phyloP scores from a whole-genome alignment of 2,113 vertebrate species.

The Cheirogaleus medius region DNA sequence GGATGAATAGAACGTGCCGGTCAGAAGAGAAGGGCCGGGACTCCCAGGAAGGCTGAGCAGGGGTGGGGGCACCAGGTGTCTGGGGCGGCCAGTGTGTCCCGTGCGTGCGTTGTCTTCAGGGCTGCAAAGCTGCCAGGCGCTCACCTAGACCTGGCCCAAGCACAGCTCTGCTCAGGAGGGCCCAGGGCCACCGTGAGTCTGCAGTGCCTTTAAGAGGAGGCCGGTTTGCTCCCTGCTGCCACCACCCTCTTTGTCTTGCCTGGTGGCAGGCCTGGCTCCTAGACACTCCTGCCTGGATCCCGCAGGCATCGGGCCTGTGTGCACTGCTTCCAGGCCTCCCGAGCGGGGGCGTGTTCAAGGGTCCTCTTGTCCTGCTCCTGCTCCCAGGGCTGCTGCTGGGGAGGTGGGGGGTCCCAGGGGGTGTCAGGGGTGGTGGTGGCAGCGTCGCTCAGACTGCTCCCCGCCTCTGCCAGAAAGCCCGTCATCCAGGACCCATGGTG shows the following conservation, averaged over 20 bases:
- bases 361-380: too few species aligned
- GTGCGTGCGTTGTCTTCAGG: accelerated
- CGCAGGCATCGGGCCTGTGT: neutral
- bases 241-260: neutral
- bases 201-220: neutral
- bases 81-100: accelerated
- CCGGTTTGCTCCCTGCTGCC: neutral
- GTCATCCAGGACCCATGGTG: accelerated
- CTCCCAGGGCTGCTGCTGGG: neutral
- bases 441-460: accelerated
- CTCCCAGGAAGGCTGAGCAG: too few species aligned
- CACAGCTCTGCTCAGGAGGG: accelerated
- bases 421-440: too few species aligned
- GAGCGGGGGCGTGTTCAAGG: accelerated
- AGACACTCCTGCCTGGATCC: neutral
- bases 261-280: accelerated
- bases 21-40: too few species aligned
- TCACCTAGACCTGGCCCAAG: neutral
- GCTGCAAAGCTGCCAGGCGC: accelerated
- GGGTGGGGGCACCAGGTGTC: accelerated
- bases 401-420: too few species aligned
- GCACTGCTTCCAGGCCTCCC: neutral
- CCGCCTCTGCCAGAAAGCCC: neutral
- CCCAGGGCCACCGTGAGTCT: accelerated
- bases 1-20: accelerated